Evolutionary conservation across 2,797 vertebrate genomes (phyloP).

Genomic region (Xiphorhynchus erythropygius): DNA sequence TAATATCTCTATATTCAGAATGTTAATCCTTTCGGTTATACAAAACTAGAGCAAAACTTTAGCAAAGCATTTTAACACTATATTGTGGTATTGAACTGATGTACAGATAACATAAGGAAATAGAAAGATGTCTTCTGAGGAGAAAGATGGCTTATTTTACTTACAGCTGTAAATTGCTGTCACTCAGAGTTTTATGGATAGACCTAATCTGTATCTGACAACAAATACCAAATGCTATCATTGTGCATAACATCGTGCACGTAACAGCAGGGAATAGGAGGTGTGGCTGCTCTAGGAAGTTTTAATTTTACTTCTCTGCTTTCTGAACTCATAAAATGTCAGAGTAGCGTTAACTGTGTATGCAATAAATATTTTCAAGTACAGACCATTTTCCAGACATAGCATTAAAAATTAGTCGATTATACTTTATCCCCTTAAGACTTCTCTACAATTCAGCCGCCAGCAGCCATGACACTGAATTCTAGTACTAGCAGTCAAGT

Average conservation of each 20-base stretch:
- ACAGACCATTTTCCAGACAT: neutral
- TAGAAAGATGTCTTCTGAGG: neutral
- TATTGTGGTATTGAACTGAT: neutral
- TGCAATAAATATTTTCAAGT: constrained; percentile 17
- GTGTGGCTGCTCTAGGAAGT: neutral
- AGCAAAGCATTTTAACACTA: neutral
- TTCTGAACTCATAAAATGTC: neutral
- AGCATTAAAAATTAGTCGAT: constrained; percentile 49
- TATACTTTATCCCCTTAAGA: constrained; percentile 37
- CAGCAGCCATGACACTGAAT: constrained; percentile 57
- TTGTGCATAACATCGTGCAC: neutral
- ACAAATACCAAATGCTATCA: neutral
- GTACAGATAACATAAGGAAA: neutral
- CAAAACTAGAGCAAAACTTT: neutral
- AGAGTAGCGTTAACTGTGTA: neutral
- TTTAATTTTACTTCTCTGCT: constrained; percentile 10
- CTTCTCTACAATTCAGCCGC: constrained; percentile 52
- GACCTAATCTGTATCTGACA: neutral
- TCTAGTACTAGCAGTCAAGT: constrained; percentile 59
- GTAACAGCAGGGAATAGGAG: neutral
- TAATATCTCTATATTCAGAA: neutral
- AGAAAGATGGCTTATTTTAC: neutral
- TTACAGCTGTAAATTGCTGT: neutral
- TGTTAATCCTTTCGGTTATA: neutral
- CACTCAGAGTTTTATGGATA: neutral